These are phyloP conservation scores for Macrocentrus cingulum DNA, from an alignment of 1,140 invertebrate genomes.

Conservation along the genomic window DNA sequence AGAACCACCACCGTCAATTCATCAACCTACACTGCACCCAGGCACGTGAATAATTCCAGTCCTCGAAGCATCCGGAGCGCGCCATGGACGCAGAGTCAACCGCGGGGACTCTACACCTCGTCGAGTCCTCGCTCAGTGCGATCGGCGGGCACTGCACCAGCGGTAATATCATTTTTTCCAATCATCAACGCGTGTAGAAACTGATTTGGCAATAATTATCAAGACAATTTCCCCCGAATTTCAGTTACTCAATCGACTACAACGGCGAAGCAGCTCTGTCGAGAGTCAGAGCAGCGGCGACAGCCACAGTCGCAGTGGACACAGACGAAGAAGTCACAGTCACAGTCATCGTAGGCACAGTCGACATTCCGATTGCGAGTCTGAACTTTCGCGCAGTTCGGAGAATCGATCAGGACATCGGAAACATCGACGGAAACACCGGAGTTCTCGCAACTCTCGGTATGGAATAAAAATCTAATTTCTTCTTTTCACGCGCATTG, in stretches of 20 bases:
- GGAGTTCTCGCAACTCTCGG: slow-evolving; percentile 58
- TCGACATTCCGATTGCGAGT: slow-evolving; percentile 84
- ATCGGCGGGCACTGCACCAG: slow-evolving; percentile 59
- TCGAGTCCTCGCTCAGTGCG: slow-evolving; percentile 68
- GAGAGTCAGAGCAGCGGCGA: slow-evolving; percentile 80
- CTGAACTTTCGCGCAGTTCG: slow-evolving; percentile 81
- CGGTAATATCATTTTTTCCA: slow-evolving; percentile 40
- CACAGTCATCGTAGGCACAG: slow-evolving; percentile 74
- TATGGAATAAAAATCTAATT: slow-evolving; percentile 27
- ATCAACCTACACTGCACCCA: slow-evolving; percentile 33
- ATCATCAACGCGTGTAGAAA: background rate
- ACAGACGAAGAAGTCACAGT: slow-evolving; percentile 55
- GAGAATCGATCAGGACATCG: slow-evolving; percentile 70
- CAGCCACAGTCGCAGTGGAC: slow-evolving; percentile 54
- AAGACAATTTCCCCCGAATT: slow-evolving; percentile 21
- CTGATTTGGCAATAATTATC: too few species aligned
- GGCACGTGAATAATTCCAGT: slow-evolving; percentile 49
- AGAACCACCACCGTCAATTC: slow-evolving; percentile 34
- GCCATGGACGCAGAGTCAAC: slow-evolving; percentile 72
- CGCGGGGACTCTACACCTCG: slow-evolving; percentile 72
- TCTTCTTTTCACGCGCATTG: background rate
- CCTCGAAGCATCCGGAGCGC: slow-evolving; percentile 77
- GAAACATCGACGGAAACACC: slow-evolving; percentile 69
- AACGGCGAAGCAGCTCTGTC: slow-evolving; percentile 65
- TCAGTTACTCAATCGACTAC: slow-evolving; percentile 58